A percentile compares a stretch with the other conserved stretches of the same genome.
Evolutionary conservation across 2,113 vertebrate species (phyloP).

Genomic region (Salminus brasiliensis): DNA sequence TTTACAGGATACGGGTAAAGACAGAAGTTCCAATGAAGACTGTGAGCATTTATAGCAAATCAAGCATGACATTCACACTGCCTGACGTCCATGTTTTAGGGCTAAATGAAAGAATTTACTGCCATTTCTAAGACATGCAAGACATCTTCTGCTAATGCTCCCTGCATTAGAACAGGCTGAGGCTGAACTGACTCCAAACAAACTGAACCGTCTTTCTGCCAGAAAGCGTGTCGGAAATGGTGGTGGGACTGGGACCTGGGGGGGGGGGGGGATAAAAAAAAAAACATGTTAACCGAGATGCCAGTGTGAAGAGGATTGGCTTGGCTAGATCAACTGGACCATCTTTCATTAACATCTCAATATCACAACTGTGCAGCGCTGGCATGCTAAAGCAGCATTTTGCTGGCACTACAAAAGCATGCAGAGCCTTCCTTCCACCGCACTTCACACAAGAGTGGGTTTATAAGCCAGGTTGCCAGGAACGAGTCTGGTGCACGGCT

Average conservation of each 20-base stretch:
- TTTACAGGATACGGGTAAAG: too few species aligned
- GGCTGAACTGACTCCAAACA: not conserved
- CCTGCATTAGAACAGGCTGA: not conserved
- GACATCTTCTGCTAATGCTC: too few species aligned
- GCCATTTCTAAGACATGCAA: too few species aligned
- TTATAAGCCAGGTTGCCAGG: not conserved
- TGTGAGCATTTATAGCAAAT: too few species aligned
- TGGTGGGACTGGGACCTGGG: not conserved
- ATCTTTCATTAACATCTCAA: constrained; percentile 9
- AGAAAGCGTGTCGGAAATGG: not conserved
- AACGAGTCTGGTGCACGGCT: constrained; percentile 12
- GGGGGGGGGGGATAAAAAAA: too few species aligned
- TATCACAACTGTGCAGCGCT: not conserved
- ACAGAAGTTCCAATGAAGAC: too few species aligned
- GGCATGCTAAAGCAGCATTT: not conserved
- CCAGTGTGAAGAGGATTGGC: constrained; percentile 1
- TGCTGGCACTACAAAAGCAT: not conserved
- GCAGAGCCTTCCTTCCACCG: not conserved
- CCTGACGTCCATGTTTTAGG: too few species aligned
- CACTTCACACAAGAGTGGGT: constrained; percentile 2
- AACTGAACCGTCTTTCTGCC: not conserved
- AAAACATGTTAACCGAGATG: not conserved
- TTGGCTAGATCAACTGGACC: not conserved
- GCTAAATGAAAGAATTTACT: too few species aligned
- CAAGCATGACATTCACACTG: too few species aligned